Evolutionary conservation across 2,888 invertebrate species (phyloP).

Genomic region (Campoplex capitator): DNA sequence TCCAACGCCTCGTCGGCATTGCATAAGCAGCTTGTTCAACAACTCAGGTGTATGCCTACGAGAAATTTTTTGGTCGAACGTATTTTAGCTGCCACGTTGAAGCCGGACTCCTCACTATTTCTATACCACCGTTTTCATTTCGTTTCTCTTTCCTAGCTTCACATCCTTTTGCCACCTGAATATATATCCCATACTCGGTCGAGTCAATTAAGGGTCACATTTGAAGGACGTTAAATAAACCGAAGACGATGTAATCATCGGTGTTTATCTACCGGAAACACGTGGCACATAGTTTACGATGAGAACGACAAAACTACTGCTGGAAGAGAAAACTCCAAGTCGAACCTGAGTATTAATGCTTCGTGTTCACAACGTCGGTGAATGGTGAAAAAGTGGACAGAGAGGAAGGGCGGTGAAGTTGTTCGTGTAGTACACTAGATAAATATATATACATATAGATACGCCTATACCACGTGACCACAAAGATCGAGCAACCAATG

Average conservation of each 20-base stretch:
- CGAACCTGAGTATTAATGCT: conserved; percentile 29
- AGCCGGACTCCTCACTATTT: neutral
- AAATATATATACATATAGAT: conserved; percentile 4
- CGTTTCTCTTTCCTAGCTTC: neutral
- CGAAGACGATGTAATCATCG: neutral
- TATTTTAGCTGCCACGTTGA: neutral
- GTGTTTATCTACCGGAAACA: conserved; percentile 60
- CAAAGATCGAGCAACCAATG: conserved; percentile 48
- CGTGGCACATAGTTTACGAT: conserved; percentile 62
- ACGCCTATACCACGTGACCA: conserved; percentile 29
- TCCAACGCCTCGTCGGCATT: conserved; percentile 47
- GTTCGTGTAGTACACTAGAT: conserved; percentile 38
- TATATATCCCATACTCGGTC: neutral
- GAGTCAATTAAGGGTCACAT: neutral
- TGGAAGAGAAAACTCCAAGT: conserved; percentile 10
- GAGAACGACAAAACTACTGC: conserved; percentile 38
- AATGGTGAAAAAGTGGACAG: conserved; percentile 58
- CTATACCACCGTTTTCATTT: neutral
- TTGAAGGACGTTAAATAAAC: neutral
- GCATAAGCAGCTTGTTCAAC: conserved; percentile 46
- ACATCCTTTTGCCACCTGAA: neutral
- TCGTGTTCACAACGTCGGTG: conserved; percentile 51
- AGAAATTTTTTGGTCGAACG: neutral
- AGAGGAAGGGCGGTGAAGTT: conserved; percentile 5
- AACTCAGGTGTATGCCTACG: neutral